Conservation (phyloP, 2,888 invertebrate genomes). For the Belgica antarctica region DNA sequence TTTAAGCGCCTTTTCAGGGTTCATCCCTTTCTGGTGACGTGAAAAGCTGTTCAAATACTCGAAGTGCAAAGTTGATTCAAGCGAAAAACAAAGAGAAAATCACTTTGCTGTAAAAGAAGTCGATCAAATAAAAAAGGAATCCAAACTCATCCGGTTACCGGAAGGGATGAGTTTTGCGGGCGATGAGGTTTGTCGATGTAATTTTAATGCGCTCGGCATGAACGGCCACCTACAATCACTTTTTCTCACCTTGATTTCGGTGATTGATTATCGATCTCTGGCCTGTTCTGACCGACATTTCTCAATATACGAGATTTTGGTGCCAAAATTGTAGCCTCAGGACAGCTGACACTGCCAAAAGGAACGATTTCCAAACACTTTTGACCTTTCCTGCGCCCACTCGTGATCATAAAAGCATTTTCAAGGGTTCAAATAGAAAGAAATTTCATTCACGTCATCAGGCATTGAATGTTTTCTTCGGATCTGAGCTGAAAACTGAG, state of each 20-base stretch:
- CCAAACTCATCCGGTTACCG: conserved; percentile 41
- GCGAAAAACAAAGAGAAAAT: background rate
- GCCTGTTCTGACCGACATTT: background rate
- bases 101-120: background rate
- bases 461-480: too few relatives aligned
- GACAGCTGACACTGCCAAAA: background rate
- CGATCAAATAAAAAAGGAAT: conserved; percentile 17
- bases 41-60: background rate
- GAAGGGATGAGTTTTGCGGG: conserved; percentile 33
- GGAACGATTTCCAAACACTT: background rate
- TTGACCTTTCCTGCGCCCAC: background rate
- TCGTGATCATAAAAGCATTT: background rate
- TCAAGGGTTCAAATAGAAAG: background rate
- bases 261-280: conserved; percentile 4
- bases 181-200: conserved; percentile 20
- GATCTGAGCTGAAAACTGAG: background rate
- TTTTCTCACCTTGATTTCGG: background rate
- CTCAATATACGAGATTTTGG: too few relatives aligned
- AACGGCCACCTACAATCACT: background rate
- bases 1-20: background rate
- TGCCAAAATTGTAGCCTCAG: background rate
- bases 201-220: conserved; percentile 23
- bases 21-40: conserved; percentile 2
- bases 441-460: conserved; percentile 23
- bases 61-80: background rate